phyloP scores from a whole-genome alignment of 2,113 vertebrate genomes.

The Coptodon bakossiorum region DNA sequence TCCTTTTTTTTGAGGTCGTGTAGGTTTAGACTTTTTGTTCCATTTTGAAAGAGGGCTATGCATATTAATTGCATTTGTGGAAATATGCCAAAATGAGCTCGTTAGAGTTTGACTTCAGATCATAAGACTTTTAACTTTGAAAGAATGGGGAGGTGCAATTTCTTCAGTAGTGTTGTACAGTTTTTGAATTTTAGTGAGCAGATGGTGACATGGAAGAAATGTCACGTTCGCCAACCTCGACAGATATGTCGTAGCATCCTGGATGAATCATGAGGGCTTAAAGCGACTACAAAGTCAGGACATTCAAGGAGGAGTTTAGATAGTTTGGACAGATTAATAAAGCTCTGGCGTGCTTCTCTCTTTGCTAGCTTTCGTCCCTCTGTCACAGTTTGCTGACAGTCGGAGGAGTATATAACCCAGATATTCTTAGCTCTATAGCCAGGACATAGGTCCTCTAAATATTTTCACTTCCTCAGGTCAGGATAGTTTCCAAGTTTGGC shows the following conservation, averaged over 20 bases:
- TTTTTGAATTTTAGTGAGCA: background rate
- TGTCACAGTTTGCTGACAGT: background rate
- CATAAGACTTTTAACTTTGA: background rate
- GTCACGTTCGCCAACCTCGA: background rate
- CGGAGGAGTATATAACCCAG: background rate
- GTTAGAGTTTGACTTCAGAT: background rate
- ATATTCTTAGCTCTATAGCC: background rate
- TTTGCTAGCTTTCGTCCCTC: background rate
- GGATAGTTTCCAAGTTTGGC: background rate
- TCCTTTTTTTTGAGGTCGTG: background rate
- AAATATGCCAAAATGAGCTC: background rate
- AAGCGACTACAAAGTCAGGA: background rate
- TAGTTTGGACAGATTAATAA: constrained; percentile 15
- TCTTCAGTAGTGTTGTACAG: background rate
- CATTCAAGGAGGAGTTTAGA: background rate
- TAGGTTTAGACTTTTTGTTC: background rate
- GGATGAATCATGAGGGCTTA: background rate
- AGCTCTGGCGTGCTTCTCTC: background rate
- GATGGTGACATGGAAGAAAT: background rate
- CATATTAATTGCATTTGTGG: background rate
- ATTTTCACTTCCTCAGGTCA: constrained; percentile 11
- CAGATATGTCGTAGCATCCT: background rate
- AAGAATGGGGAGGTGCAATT: background rate
- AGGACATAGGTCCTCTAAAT: background rate
- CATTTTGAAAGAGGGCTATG: background rate